phyloP scores from a whole-genome alignment of 2,888 invertebrate species.

The Cylindroiulus punctatus region DNA sequence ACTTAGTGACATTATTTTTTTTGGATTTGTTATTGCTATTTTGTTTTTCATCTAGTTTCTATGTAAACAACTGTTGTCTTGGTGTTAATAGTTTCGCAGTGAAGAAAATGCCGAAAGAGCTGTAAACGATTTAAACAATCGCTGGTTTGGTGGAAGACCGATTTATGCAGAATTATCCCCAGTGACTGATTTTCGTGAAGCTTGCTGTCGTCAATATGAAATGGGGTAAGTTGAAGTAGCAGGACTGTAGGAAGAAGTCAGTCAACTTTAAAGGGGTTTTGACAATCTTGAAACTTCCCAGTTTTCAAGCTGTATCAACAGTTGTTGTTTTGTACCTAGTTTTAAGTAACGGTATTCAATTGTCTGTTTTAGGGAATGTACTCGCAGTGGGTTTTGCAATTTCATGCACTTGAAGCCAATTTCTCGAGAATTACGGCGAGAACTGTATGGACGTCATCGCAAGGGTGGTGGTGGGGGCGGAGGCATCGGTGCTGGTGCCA shows the following conservation, averaged over 20 bases:
- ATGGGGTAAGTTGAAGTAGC: conserved; percentile 77
- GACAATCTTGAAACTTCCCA: not conserved
- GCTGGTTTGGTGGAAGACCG: conserved; percentile 98
- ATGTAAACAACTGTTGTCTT: conserved; percentile 51
- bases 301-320: not conserved
- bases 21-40: not conserved
- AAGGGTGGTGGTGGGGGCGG: conserved; percentile 59
- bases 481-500: conserved; percentile 73
- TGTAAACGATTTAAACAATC: conserved; percentile 95
- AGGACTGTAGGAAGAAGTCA: too few relatives aligned
- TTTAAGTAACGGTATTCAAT: conserved; percentile 58
- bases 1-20: conserved; percentile 58
- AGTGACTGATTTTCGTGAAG: conserved; percentile 99
- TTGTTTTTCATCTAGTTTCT: not conserved
- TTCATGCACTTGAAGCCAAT: conserved; percentile 99
- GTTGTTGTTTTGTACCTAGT: not conserved
- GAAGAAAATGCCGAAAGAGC: conserved; percentile 99
- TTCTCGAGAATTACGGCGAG: conserved; percentile 90
- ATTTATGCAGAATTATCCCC: conserved; percentile 98
- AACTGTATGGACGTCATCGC: conserved; percentile 68
- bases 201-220: conserved; percentile 99
- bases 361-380: conserved; percentile 79
- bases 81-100: conserved; percentile 78
- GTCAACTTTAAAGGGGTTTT: too few relatives aligned
- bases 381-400: conserved; percentile 98